Percentiles rank a stretch among this genome's conserved stretches.
phyloP scores from a whole-genome alignment of 2,888 invertebrate species.

The Polyploca ridens region DNA sequence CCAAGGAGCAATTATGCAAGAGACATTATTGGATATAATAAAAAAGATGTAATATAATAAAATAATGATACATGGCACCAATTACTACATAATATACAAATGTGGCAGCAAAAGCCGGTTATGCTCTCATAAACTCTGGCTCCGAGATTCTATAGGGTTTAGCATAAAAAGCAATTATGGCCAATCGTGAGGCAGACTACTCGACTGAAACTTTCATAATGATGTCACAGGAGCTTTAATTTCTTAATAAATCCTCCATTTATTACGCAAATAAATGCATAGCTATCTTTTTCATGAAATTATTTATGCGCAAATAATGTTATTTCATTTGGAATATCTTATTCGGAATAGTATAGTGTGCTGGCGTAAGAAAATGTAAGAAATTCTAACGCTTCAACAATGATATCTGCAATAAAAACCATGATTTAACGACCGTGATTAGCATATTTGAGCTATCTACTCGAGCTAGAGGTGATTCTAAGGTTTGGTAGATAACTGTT shows the following conservation, averaged over 20 bases:
- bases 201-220: conserved; percentile 2
- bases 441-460: no score
- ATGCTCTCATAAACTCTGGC: not conserved
- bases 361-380: not conserved
- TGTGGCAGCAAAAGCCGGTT: not conserved
- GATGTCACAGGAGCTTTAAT: not conserved
- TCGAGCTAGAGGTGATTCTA: no score
- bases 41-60: not conserved
- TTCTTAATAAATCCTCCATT: conserved; percentile 4
- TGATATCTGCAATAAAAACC: no score
- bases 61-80: not conserved
- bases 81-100: conserved; percentile 5
- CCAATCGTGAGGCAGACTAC: not conserved
- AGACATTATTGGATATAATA: not conserved
- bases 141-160: conserved; percentile 1
- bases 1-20: no score
- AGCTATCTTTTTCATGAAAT: not conserved
- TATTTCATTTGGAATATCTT: not conserved
- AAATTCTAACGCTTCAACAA: not conserved
- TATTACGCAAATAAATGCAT: not conserved
- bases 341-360: not conserved
- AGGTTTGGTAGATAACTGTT: no score
- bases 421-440: no score
- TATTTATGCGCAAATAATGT: not conserved
- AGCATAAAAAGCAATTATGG: conserved; percentile 6